Conservation (phyloP, 2,797 vertebrate genomes). For the Pseudochromis fuscus region DNA sequence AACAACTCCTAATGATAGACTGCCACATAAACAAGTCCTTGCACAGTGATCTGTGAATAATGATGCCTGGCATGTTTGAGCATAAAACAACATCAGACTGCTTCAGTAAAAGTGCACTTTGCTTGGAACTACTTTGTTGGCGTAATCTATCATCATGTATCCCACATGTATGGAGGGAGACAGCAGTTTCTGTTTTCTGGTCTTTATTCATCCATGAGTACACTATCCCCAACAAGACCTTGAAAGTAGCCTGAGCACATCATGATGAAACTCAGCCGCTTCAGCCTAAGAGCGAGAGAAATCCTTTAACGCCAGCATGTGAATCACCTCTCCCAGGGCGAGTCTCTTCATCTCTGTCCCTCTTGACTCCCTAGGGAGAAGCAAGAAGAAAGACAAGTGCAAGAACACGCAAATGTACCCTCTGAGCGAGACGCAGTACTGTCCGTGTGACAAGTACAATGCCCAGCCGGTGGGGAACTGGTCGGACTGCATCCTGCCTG, state of each 20-base stretch:
- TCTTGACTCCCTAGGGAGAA: conserved; percentile 87
- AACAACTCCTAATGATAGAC: conserved; percentile 34
- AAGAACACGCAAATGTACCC: conserved; percentile 95
- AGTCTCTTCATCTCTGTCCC: conserved; percentile 19
- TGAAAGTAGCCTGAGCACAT: conserved; percentile 11
- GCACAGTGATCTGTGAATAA: conserved; percentile 36
- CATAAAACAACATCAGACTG: conserved; percentile 30
- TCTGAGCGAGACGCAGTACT: conserved; percentile 96
- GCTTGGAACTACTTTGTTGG: conserved; percentile 32
- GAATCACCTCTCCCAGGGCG: conserved; percentile 23
- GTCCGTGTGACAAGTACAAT: conserved; percentile 96
- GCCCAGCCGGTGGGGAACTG: conserved; percentile 97
- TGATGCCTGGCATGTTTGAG: conserved; percentile 16
- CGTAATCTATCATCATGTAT: conserved; percentile 34
- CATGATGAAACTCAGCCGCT: neutral
- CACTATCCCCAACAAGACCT: conserved; percentile 3
- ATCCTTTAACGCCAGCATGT: conserved; percentile 3
- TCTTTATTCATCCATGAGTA: conserved; percentile 2
- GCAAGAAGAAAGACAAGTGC: conserved; percentile 98
- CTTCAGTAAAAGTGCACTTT: conserved; percentile 30
- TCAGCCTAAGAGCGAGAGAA: conserved; percentile 8
- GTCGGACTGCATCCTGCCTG: conserved; percentile 97
- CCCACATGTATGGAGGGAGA: neutral
- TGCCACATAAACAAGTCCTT: conserved; percentile 5
- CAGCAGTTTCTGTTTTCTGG: conserved; percentile 3